Base-by-base conservation (phyloP, 2,113 vertebrate genomes). In the Planiliza haematocheilus region DNA sequence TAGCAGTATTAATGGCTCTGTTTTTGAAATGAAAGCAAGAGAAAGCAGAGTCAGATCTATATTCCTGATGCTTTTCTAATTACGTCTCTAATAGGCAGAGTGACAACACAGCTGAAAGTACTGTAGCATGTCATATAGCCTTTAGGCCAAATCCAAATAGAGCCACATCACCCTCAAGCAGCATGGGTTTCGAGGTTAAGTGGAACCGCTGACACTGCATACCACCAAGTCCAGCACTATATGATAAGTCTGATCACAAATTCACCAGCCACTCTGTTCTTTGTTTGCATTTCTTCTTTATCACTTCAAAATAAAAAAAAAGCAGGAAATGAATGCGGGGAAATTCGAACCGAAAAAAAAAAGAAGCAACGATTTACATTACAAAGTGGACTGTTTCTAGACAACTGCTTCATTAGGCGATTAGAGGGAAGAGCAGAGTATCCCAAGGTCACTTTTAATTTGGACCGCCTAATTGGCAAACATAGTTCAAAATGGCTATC, bases 361-460 rank as follows among this genome's bases (percentile, higher is more conserved):
- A 57, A 58, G 11, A 56, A 61, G 82, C 37, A 30, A 86, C 87
- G 84, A 95, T 94, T 95, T 95, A 94, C 93, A 96, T 95, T 92
- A 95, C 93, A 95, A 95, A 95, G 94, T 92, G 89, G 89, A 88
- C 91, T 91, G 90, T 95, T 93, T 95, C 91, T 86, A 91, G 94
- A 95, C 93, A 94, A 95, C 93, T 94, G 94, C 94, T 96, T 97
- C 94, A 96, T 97, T 96, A 96, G 94, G 90, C 89, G 88, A 94
- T 69, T 91, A 95, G 91, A 95, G 93, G 94, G 93, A 94, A 94
- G 93, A 93, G 90, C 94, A 88, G 92, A 94, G 94, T 92, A 94
- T 94, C 96, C 96, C 95, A 96, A 98, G 97, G 97, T 99, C 96
- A 97, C 94, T 96, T 97, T 96, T 97, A 96, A 99, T 97, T 99